Evolutionary conservation across 2,888 invertebrate genomes (phyloP).

Genomic region (Drosophila stalkeri): DNA sequence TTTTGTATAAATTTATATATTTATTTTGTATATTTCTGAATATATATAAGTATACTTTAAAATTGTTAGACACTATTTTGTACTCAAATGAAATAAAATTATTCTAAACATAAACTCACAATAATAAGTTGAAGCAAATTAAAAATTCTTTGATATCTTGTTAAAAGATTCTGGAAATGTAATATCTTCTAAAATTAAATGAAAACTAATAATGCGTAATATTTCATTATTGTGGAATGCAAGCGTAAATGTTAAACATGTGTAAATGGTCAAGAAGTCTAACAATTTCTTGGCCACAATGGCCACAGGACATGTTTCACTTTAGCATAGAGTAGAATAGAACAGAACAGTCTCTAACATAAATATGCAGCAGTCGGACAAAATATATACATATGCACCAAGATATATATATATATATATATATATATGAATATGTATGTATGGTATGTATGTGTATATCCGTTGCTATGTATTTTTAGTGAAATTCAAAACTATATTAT

Average conservation of each 20-base stretch:
- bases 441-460: constrained; percentile 25
- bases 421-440: constrained; percentile 15
- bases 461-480: constrained; percentile 55
- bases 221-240: constrained; percentile 40
- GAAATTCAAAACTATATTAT: constrained; percentile 74
- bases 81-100: no score
- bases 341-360: constrained; percentile 28
- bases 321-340: constrained; percentile 37
- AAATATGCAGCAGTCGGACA: constrained; percentile 57
- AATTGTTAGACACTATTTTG: no score
- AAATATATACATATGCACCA: constrained; percentile 10
- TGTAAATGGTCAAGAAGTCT: constrained; percentile 43
- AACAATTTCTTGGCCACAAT: constrained; percentile 53
- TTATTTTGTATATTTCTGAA: no score
- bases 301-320: constrained; percentile 66
- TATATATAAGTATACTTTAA: no score
- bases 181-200: not conserved
- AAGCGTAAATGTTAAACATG: constrained; percentile 39
- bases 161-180: not conserved
- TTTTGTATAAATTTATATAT: no score
- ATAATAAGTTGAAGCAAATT: no score
- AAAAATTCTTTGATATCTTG: not conserved
- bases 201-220: constrained; percentile 34
- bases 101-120: no score
- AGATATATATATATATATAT: constrained; percentile 27